Base-by-base conservation (phyloP, 1,140 invertebrate genomes). In the Neodiprion virginianus region DNA sequence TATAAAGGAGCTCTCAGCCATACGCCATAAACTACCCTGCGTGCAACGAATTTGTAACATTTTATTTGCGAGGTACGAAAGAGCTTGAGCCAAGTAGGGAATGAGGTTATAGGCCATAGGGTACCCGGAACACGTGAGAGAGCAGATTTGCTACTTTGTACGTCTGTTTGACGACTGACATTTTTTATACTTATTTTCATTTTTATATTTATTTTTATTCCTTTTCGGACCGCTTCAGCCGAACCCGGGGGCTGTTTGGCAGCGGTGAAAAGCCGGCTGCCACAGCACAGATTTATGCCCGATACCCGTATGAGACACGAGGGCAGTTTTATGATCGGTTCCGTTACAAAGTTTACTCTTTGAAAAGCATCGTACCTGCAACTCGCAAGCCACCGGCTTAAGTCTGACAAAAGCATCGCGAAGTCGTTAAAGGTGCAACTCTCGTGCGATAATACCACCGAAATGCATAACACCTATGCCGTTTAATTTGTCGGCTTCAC, bases 21-120 rank as follows among this genome's bases (percentile, higher is more conserved):
- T 66, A 73, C 67, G 71, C 79, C 84, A 81, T 88, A 88, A 88
- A 88, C 80, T 79, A 78, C 77, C 80, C 82, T 77, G 77, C 76
- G 79, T 83, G 79, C 82, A 76, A 82, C 85, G 85, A 88, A 88
- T 88, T 84, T 85, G 85, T 86, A 86, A 83, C 80, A 84, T 88
- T 88, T 88, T 87, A 88, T 88, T 86, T 83, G 81, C 75, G 69
- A 73, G 66, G 53, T 8, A 14, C 76, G 73, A 71, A 76, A 71
- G 50, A 65, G 68, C 72, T 66, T 67, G 61, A 21, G 47, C 7
- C 48, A 67, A 21, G 21, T 47, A 21, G 10, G 48, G 3, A 48
- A 49, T 61, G 69, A 21, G 71, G 12, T 40, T n/a, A 48, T n/a
- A 48, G 23, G 61, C 49, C n/a, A 67, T 71, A 72, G 68, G 76